Base-by-base conservation (phyloP, 1,140 invertebrate species). In the Berghia stephanieae region DNA sequence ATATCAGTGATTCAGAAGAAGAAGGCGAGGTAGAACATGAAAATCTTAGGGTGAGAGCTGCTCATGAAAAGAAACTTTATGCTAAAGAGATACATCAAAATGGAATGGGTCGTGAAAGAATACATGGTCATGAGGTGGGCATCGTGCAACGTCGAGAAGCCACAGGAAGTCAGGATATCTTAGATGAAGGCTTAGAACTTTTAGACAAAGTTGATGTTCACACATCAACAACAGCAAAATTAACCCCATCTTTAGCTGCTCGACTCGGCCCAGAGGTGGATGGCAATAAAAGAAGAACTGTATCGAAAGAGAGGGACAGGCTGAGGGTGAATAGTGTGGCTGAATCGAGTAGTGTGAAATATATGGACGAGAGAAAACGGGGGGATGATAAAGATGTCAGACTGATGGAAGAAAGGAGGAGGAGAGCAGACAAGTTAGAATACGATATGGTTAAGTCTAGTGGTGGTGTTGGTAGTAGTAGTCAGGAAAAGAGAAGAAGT, bases 21-120 rank as follows among this genome's bases (percentile, higher is more conserved):
- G 85, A 84, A 70, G 87, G 86, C 16, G 88, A 89, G 69, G 82
- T 88, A 43, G 87, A 87, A 55, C 78, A 86, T 82, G 86, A 88
- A 43, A 52, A 74, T 16, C 70, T 79, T 1, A 38, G 4, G 40
- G 16, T 2, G 16, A 52, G 36, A 72, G 63, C 34, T 24, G 4
- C 34, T 36, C 46, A 55, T 3, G 70, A 55, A 34, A 40, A 67
- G 1, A 67, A 40, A 67, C 21, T 40, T 67, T n/a, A n/a, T 67
- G 34, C 36, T 18, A 21, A 2, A 27, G 21, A 40, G 63, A 8
- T 31, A 8, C 10, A 63, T 10, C 34, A 16, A 16, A 31, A 27
- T 63, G 27, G 27, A 10, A 63, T 10, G 57, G 34, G 57, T 10
- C 13, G 34, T 8, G 34, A 16, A 16, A 16, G 10, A 8, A 63